These are phyloP conservation scores for Acleris emargana DNA, from an alignment of 2,888 invertebrate genomes.

Conservation along the genomic window DNA sequence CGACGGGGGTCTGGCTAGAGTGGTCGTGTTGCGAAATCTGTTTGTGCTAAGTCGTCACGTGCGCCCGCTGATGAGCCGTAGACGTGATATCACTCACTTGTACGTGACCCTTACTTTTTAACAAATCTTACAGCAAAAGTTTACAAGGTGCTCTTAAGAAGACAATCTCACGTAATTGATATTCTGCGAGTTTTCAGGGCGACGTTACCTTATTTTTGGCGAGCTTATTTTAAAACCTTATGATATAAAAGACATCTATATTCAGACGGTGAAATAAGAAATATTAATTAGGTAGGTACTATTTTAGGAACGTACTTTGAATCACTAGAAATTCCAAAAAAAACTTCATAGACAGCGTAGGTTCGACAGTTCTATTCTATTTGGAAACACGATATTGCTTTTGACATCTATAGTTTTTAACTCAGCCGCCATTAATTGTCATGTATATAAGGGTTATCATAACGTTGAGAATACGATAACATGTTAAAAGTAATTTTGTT, in stretches of 20 bases:
- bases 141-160: constrained; percentile 44
- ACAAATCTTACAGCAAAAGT: constrained; percentile 64
- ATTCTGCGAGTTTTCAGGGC: constrained; percentile 1
- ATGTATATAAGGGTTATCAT: too few relatives aligned
- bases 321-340: too few relatives aligned
- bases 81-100: constrained; percentile 82
- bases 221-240: background rate
- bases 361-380: too few relatives aligned
- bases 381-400: too few relatives aligned
- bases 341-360: too few relatives aligned
- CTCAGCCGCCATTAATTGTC: too few relatives aligned
- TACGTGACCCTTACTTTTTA: constrained; percentile 78
- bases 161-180: constrained; percentile 31
- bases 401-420: too few relatives aligned
- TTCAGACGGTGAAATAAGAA: background rate
- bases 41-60: constrained; percentile 82
- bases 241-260: background rate
- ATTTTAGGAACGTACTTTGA: too few relatives aligned
- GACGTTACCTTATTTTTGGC: background rate
- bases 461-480: too few relatives aligned
- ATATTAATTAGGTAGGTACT: too few relatives aligned
- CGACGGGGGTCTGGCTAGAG: constrained; percentile 52
- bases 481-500: too few relatives aligned
- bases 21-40: constrained; percentile 78
- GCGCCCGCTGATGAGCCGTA: constrained; percentile 80